Percentiles rank a stretch among this genome's conserved stretches.
These are phyloP conservation scores for Brachirus orientalis DNA, from an alignment of 2,113 vertebrate species.

Conservation along the genomic window DNA sequence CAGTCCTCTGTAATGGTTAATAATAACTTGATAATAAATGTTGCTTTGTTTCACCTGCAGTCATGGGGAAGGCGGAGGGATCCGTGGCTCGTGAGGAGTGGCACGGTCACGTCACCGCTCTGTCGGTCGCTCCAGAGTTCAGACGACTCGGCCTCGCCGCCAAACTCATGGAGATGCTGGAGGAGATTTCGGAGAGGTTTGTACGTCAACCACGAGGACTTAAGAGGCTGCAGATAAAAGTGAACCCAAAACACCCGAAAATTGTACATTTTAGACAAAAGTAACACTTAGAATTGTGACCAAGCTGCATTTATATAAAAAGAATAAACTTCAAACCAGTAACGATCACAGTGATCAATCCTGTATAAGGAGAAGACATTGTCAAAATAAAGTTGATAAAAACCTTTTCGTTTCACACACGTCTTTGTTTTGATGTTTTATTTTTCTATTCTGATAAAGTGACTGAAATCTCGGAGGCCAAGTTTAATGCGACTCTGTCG, in stretches of 20 bases:
- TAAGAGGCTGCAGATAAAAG: no score
- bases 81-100: slow-evolving; percentile 95
- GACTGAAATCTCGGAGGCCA: no score
- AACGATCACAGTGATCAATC: no score
- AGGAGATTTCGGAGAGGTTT: slow-evolving; percentile 97
- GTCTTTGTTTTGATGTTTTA: no score
- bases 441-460: background rate
- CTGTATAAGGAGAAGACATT: no score
- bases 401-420: no score
- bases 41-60: slow-evolving; percentile 65
- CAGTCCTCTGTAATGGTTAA: background rate
- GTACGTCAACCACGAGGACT: slow-evolving; percentile 6
- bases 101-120: slow-evolving; percentile 95
- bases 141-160: slow-evolving; percentile 92
- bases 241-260: no score
- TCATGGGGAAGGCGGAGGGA: slow-evolving; percentile 98
- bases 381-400: no score
- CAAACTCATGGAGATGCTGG: slow-evolving; percentile 95
- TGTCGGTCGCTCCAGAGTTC: slow-evolving; percentile 95
- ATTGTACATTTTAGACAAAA: no score
- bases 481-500: background rate
- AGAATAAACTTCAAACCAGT: no score
- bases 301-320: no score
- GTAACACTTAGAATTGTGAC: no score
- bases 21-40: background rate